Percentiles rank a stretch among this genome's conserved stretches.
Evolutionary conservation across 2,797 vertebrate species (phyloP).

Genomic region (Rhinella marina): DNA sequence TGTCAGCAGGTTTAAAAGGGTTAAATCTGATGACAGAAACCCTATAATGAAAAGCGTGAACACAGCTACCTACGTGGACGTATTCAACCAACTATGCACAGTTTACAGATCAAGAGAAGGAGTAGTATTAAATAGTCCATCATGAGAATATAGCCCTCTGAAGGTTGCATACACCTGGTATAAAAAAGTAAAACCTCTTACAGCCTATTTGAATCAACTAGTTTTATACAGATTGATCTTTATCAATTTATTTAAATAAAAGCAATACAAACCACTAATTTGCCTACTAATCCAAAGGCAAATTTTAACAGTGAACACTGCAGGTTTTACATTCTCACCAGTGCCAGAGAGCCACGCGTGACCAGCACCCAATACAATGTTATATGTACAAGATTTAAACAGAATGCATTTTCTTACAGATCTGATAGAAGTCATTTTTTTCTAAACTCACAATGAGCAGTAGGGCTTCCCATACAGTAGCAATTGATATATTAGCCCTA

Average conservation of each 20-base stretch:
- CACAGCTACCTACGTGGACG: too few relatives aligned
- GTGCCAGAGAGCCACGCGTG: background rate
- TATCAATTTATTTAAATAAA: constrained; percentile 11
- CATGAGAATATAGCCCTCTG: background rate
- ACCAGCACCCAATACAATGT: background rate
- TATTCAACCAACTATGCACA: too few relatives aligned
- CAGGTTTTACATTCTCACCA: background rate
- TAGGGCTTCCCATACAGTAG: background rate
- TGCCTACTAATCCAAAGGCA: background rate
- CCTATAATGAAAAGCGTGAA: too few relatives aligned
- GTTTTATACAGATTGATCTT: background rate
- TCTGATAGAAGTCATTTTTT: background rate
- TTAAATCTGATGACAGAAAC: too few relatives aligned
- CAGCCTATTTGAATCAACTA: background rate
- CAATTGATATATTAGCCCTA: background rate
- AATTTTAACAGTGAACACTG: background rate
- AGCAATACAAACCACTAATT: background rate
- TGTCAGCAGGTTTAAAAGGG: too few relatives aligned
- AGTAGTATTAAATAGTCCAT: background rate
- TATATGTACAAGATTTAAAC: background rate
- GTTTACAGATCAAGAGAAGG: too few relatives aligned
- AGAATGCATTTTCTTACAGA: background rate
- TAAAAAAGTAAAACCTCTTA: background rate
- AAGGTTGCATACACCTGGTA: background rate
- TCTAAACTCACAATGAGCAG: background rate